These are phyloP conservation scores for Adelognathus sp. DNA, from an alignment of 2,888 invertebrate genomes.

Conservation along the genomic window DNA sequence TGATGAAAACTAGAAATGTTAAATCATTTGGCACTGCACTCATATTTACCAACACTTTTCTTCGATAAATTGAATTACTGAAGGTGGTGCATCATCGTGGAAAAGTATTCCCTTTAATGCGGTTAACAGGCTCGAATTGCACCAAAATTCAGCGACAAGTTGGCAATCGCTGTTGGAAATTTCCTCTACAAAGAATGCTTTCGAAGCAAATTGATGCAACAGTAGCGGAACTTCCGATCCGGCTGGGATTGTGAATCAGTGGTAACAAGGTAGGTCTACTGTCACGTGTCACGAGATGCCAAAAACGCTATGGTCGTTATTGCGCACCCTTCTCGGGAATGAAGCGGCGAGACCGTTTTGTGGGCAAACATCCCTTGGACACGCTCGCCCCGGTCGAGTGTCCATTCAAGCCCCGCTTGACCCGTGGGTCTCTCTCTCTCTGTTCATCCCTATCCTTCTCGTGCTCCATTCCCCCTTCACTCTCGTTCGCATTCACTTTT, in stretches of 20 bases:
- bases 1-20: too few relatives aligned
- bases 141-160: too few relatives aligned
- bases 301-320: slow-evolving; percentile 52
- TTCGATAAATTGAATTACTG: too few relatives aligned
- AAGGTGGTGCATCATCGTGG: too few relatives aligned
- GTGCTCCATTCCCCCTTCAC: neutral
- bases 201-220: too few relatives aligned
- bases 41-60: too few relatives aligned
- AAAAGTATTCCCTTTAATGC: too few relatives aligned
- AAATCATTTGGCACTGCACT: too few relatives aligned
- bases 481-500: slow-evolving; percentile 20
- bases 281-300: slow-evolving; percentile 5
- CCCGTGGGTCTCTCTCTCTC: slow-evolving; percentile 32
- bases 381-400: slow-evolving; percentile 64
- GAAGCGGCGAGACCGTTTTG: slow-evolving; percentile 64
- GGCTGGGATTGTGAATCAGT: neutral
- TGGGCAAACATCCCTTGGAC: slow-evolving; percentile 73
- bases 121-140: too few relatives aligned
- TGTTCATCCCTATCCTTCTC: neutral
- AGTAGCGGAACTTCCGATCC: neutral
- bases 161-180: too few relatives aligned
- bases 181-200: too few relatives aligned
- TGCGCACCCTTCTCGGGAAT: slow-evolving; percentile 54
- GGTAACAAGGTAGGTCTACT: neutral
- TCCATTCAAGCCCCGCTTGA: slow-evolving; percentile 65